Base-by-base conservation (phyloP, 37 sponge, comb jelly and placozoan species). In the Ianthella basta region DNA sequence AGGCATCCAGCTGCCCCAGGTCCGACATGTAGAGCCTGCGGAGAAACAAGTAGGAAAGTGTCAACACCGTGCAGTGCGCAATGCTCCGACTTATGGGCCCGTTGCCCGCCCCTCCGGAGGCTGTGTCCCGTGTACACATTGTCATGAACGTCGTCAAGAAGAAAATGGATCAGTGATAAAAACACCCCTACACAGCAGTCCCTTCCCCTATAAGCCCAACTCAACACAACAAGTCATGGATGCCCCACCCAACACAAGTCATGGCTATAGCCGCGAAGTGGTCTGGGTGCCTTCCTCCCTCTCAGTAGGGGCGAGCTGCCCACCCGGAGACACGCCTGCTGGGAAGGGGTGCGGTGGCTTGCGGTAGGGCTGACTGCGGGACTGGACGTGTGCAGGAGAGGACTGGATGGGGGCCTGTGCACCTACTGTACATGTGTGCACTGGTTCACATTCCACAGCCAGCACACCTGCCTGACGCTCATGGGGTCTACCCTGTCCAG, bases 381-480 rank as follows among this genome's bases (percentile, higher is more conserved):
- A 23, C 37, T 35, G 72, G 23, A 72, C 79, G n/a, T 21, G 79
- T 23, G 34, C 86, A 85, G 23, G 25, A 18, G 6, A 38, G 1
- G 18, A 63, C 56, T 15, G 79, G 86, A 29, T 85, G 86, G 13
- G 54, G 55, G 0, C 59, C 86, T 13, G 29, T 59, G 74, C 85
- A 84, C 40, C 0, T 20, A 21, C 59, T 73, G 40, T 74, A 84
- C 0, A 74, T 25, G 54, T 81, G 15, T 79, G 14, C 79, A 79
- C 79, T 24, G 37, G 79, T 50, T 50, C n/a, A 24, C 24, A 29
- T 79, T 79, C 25, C 29, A 79, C 27, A 53, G 29, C 3, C 4
- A n/a, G 39, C 79, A 79, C 3, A 44, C n/a, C n/a, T n/a, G n/a
- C n/a, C n/a, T n/a, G n/a, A n/a, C n/a, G n/a, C n/a, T n/a, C n/a